Evolutionary conservation across 2,113 vertebrate genomes (phyloP), one percentile per base, ranked within the genome.

Genomic region (Sturnus vulgaris): DNA sequence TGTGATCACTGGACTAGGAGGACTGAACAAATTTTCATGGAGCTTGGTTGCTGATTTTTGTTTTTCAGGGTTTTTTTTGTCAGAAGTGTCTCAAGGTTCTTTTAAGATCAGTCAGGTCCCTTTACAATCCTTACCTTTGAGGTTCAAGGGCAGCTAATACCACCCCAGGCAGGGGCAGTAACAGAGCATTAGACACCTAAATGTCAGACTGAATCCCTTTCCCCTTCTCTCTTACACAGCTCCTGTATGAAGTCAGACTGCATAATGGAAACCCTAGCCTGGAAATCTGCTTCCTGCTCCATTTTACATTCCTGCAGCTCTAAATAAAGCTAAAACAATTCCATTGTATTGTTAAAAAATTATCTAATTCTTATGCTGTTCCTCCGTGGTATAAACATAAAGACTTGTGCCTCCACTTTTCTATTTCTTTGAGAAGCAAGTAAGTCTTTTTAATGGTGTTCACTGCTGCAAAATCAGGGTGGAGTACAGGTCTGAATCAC

Each of bases 291-390:
- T 93, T 96, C 33, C 65, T 80, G 25, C 50, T 94, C 68, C 75
- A 88, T 91, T 85, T 92, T 88, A 82, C 92, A 91, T 94, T 95
- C 82, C 77, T 95, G 55, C 27, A 55, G 47, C 50, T 93, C 73
- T 83, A 91, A 94, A 81, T 72, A 88, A 63, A 95, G 73, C 53
- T 80, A 86, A 86, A 72, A 35, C 25, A 53, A 81, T 63, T 95
- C 73, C 9, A 56, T 9, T 76, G 30, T 53, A 49, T 78, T 93
- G 42, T 93, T 94, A 64, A 90, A 94, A 89, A 91, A 47, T 21
- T 59, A 55, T 81, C 39, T 61, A 49, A 83, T 81, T 83, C 72
- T 60, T 80, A 56, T 0, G 0, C 47, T 47, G 24, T 55, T 88
- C 40, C 50, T 77, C 61, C 87, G 44, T 52, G 31, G 12, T 88